A percentile compares a stretch with the other conserved stretches of the same genome.
Conservation (phyloP, 2,797 vertebrate species). For the Podargus strigoides region DNA sequence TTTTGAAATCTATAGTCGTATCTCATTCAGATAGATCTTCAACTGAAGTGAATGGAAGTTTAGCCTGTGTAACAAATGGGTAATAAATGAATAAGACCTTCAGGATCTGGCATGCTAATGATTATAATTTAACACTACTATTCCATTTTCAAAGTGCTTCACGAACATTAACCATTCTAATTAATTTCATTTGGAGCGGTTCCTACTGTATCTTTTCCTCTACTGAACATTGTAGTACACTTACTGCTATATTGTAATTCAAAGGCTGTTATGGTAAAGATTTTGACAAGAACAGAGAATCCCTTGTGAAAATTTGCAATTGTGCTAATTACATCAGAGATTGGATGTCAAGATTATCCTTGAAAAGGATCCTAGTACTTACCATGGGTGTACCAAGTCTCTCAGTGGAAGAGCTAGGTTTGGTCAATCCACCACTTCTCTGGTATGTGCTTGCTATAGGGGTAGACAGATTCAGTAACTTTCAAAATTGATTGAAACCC, state of each 20-base stretch:
- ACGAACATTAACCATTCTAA: constrained; percentile 58
- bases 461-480: constrained; percentile 33
- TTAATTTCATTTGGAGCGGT: constrained; percentile 69
- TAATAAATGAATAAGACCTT: constrained; percentile 54
- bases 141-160: constrained; percentile 55
- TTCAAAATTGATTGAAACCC: constrained; percentile 15
- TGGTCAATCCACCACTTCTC: constrained; percentile 17
- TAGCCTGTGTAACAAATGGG: constrained; percentile 35
- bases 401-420: constrained; percentile 35
- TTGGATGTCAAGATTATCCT: constrained; percentile 53
- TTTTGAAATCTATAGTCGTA: not conserved
- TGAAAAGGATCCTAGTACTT: constrained; percentile 36
- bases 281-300: constrained; percentile 71
- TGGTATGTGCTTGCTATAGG: not conserved
- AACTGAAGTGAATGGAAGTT: constrained; percentile 1
- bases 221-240: constrained; percentile 36
- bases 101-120: constrained; percentile 54
- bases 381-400: not conserved
- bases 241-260: constrained; percentile 69
- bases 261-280: constrained; percentile 65
- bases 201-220: constrained; percentile 52
- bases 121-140: constrained; percentile 52
- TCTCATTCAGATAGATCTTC: constrained; percentile 18
- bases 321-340: constrained; percentile 67
- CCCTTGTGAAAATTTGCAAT: constrained; percentile 67